A percentile compares a stretch with the other conserved stretches of the same genome.
These are phyloP conservation scores for Eupithecia subfuscata DNA, from an alignment of 2,888 invertebrate genomes.

Conservation along the genomic window DNA sequence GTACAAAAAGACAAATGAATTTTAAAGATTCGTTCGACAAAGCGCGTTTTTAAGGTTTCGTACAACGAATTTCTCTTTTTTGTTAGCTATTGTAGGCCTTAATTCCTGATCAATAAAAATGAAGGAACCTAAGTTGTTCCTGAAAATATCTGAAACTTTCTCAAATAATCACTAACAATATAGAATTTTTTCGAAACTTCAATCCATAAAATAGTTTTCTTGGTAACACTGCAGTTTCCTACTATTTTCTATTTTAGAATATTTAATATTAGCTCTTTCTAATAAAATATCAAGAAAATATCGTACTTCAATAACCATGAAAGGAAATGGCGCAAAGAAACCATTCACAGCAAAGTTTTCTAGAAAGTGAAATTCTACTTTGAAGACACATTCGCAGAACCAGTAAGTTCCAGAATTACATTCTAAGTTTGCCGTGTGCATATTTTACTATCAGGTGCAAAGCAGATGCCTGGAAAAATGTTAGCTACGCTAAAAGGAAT, in stretches of 20 bases:
- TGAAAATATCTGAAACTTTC: too few relatives aligned
- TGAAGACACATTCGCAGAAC: neutral
- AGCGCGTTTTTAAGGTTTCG: neutral
- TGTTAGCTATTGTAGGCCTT: too few relatives aligned
- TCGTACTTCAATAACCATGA: neutral
- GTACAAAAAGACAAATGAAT: neutral
- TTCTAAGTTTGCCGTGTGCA: conserved; percentile 20
- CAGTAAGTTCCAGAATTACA: neutral
- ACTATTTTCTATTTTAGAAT: neutral
- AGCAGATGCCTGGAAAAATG: conserved; percentile 19
- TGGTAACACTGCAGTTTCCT: neutral
- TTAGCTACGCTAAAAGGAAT: conserved; percentile 18
- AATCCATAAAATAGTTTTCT: neutral
- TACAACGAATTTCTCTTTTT: neutral
- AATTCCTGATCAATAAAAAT: too few relatives aligned
- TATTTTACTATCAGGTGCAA: conserved; percentile 26
- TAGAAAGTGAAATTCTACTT: neutral
- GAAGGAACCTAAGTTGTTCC: too few relatives aligned
- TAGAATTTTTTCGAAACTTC: too few relatives aligned
- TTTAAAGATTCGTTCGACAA: neutral
- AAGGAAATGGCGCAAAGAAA: conserved; percentile 8
- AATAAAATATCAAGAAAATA: neutral
- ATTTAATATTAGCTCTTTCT: neutral
- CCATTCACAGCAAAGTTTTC: neutral
- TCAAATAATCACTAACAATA: too few relatives aligned